Conservation (phyloP, 1,140 invertebrate species). For the Caenorhabditis tropicalis region DNA sequence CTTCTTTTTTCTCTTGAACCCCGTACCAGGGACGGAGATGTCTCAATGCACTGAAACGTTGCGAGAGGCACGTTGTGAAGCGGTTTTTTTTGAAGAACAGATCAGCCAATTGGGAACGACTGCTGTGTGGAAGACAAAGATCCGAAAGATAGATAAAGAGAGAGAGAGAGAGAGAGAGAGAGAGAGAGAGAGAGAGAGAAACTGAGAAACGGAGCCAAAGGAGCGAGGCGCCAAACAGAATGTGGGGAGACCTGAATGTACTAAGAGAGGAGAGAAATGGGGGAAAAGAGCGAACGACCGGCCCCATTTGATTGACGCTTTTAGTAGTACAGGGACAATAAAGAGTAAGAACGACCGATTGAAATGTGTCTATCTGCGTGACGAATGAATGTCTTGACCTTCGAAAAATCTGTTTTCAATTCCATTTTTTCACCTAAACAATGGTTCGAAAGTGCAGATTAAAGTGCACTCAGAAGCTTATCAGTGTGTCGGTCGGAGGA, state of each 20-base stretch:
- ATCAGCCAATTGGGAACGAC: neutral
- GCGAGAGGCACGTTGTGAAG: neutral
- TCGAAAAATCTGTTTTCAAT: no score
- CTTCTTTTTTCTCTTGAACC: neutral
- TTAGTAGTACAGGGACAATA: no score
- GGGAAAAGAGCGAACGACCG: neutral
- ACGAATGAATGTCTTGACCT: no score
- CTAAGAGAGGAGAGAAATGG: neutral
- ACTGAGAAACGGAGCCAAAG: neutral
- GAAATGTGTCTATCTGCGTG: no score
- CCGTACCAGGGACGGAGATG: neutral
- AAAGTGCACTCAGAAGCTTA: neutral
- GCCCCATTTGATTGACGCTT: no score
- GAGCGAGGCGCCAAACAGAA: neutral
- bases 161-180: neutral
- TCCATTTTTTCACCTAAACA: neutral
- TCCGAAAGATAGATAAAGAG: neutral
- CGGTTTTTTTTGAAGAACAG: neutral
- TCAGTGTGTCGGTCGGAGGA: neutral
- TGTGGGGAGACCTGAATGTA: neutral
- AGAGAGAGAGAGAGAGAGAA: neutral
- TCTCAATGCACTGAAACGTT: conserved; percentile 9
- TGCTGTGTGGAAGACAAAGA: neutral
- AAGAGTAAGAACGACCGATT: no score
- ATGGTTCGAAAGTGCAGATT: neutral